These are phyloP conservation scores for Petromus typicus DNA, from an alignment of 2,113 vertebrate genomes.

Conservation along the genomic window DNA sequence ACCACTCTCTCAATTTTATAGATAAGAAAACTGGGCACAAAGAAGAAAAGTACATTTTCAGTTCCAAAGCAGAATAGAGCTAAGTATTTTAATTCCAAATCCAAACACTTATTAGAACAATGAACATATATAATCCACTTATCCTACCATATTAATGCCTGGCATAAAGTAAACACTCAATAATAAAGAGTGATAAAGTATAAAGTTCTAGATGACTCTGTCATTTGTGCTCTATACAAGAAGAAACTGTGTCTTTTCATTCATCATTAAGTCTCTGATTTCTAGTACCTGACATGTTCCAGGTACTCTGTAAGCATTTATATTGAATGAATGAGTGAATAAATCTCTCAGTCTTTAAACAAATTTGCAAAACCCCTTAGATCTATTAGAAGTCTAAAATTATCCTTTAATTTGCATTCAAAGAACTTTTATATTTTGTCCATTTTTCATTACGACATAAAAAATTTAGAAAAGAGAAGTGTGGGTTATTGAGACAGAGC, in stretches of 20 bases:
- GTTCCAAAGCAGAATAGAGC: not conserved
- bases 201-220: not conserved
- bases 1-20: not conserved
- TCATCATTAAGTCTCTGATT: not conserved
- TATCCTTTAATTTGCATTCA: not conserved
- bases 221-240: not conserved
- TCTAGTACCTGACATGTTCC: not conserved
- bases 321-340: not conserved
- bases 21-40: not conserved
- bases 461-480: not conserved
- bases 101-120: not conserved
- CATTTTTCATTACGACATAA: not conserved
- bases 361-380: not conserved
- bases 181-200: not conserved
- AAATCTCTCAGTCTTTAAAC: slow-evolving; percentile 2
- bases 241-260: not conserved
- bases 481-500: not conserved
- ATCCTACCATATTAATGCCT: not conserved
- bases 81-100: not conserved
- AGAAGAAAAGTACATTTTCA: slow-evolving; percentile 10
- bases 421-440: not conserved
- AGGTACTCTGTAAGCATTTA: slow-evolving; percentile 9
- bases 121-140: not conserved
- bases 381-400: not conserved
- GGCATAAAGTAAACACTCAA: not conserved